Evolutionary conservation across 2,113 vertebrate species (phyloP).

Genomic region (Psittacus erithacus): DNA sequence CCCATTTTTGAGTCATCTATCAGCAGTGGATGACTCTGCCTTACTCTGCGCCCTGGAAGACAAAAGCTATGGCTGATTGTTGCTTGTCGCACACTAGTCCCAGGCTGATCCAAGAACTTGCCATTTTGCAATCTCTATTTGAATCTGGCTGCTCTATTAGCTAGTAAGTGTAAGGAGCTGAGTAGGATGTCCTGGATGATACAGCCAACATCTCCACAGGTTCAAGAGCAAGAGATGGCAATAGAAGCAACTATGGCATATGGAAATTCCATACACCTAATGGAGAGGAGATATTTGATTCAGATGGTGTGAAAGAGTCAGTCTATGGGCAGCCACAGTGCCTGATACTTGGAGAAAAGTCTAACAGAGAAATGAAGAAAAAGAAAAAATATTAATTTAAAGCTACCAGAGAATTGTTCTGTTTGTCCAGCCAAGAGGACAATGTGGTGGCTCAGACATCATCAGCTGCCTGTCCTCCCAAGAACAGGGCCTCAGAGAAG

Average conservation of each 20-base stretch:
- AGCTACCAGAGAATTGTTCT: background rate
- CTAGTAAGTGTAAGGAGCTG: background rate
- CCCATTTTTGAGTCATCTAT: background rate
- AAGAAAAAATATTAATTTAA: background rate
- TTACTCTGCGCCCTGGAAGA: background rate
- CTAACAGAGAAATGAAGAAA: background rate
- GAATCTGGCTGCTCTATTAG: background rate
- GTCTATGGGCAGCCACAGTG: background rate
- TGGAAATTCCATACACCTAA: background rate
- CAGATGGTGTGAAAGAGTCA: background rate
- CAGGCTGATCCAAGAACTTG: background rate
- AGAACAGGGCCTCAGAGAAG: background rate
- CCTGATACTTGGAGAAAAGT: background rate
- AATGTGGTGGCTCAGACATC: background rate
- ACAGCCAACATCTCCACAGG: background rate
- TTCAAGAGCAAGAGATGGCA: background rate
- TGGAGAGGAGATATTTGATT: background rate
- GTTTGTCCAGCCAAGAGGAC: background rate
- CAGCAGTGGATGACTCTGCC: rapidly evolving
- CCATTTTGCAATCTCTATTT: background rate
- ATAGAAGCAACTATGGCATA: background rate
- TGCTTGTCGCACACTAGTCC: background rate
- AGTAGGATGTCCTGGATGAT: background rate
- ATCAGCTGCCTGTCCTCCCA: background rate
- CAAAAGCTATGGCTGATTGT: background rate